Conservation (phyloP, 2,888 invertebrate genomes). For the Cylloceria caligata region DNA sequence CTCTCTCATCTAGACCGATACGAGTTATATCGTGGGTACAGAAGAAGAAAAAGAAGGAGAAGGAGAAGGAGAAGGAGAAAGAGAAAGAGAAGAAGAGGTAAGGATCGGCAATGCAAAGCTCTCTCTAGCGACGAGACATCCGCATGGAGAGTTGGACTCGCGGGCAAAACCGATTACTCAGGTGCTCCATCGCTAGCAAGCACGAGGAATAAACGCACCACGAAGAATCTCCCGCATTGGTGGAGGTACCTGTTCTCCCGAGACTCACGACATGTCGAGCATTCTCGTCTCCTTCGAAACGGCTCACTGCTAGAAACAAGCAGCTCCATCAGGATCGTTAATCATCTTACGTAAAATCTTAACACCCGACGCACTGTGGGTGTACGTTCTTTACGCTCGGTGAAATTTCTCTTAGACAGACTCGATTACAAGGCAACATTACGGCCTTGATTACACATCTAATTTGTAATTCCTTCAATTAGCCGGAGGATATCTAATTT, state of each 20-base stretch:
- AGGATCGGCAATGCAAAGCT: background rate
- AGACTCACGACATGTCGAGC: constrained; percentile 1
- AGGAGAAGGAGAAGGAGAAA: background rate
- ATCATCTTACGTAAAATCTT: constrained; percentile 54
- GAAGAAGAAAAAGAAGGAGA: constrained; percentile 16
- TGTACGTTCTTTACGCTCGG: background rate
- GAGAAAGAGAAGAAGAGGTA: constrained; percentile 11
- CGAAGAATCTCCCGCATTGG: constrained; percentile 22
- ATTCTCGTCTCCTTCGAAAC: background rate
- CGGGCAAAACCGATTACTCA: constrained; percentile 54
- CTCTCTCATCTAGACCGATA: constrained; percentile 42
- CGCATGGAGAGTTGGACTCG: background rate
- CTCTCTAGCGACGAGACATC: background rate
- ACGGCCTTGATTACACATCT: background rate
- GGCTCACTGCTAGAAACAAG: background rate
- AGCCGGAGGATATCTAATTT: background rate
- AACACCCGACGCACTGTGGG: background rate
- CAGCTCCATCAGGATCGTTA: constrained; percentile 32
- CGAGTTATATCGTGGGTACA: background rate
- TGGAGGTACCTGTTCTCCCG: constrained; percentile 1
- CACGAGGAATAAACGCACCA: constrained; percentile 20
- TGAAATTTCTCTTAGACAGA: background rate
- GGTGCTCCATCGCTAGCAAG: constrained; percentile 36
- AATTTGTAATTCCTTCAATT: constrained; percentile 3
- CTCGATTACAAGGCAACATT: background rate